A percentile compares a stretch with the other conserved stretches of the same genome.
phyloP scores from a whole-genome alignment of 92 coral and sea anemone genomes.

The Nematostella vectensis region DNA sequence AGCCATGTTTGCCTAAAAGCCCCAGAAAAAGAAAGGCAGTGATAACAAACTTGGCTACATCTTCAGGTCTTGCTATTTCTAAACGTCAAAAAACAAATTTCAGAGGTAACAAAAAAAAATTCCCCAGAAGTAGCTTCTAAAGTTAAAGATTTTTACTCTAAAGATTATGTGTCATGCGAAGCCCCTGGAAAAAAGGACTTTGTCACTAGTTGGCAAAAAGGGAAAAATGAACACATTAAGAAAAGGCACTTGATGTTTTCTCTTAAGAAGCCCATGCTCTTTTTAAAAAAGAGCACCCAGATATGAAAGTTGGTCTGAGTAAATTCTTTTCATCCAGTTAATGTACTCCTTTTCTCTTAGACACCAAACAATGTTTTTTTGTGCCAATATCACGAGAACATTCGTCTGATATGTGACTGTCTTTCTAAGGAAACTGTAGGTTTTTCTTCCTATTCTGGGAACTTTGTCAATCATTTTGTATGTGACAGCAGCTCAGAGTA shows the following conservation, averaged over 20 bases:
- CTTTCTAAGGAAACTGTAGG: slow-evolving; percentile 22
- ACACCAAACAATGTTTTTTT: slow-evolving; percentile 48
- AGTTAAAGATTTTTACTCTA: slow-evolving; percentile 22
- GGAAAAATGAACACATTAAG: slow-evolving; percentile 26
- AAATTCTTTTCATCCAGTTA: slow-evolving; percentile 39
- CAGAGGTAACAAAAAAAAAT: no score
- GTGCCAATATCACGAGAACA: slow-evolving; percentile 30
- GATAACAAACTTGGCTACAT: slow-evolving; percentile 6
- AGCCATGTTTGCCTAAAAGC: slow-evolving; percentile 13
- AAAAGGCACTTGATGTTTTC: slow-evolving; percentile 32
- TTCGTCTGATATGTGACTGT: slow-evolving; percentile 30
- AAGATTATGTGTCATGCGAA: no score
- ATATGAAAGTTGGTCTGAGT: slow-evolving; percentile 25
- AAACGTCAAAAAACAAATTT: no score
- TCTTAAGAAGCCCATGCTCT: slow-evolving; percentile 31
- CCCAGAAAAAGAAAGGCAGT: slow-evolving; percentile 24
- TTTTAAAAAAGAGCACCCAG: slow-evolving; percentile 30
- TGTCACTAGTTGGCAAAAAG: slow-evolving; percentile 26
- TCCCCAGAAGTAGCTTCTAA: not conserved
- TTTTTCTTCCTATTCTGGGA: slow-evolving; percentile 19
- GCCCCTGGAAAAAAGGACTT: no score
- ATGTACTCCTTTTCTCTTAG: slow-evolving; percentile 37
- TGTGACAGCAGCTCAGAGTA: slow-evolving; percentile 32
- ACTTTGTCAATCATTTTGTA: slow-evolving; percentile 23
- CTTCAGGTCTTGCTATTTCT: slow-evolving; percentile 6